Evolutionary conservation across 2,888 invertebrate species (phyloP), one percentile per base, ranked within the genome.

Genomic region (Conus canariensis): DNA sequence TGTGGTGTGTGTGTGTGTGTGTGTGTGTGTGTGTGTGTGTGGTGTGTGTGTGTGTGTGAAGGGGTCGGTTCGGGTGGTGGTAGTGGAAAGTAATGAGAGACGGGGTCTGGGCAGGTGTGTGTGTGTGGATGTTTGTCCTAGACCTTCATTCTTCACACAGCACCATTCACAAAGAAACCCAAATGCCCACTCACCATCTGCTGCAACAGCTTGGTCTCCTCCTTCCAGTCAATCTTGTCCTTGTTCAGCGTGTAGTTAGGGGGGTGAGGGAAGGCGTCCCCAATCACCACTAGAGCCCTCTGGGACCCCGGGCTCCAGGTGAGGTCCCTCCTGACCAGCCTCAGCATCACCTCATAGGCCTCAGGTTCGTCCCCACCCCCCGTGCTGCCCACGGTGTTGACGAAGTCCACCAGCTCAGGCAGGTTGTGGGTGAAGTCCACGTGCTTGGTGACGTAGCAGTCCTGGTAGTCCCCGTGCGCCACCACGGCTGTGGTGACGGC

Each of bases 391-490:
- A 92, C 93, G 12, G 93, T 93, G 45, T 92, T 93, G 56, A 92
- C 90, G 90, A 95, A 95, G 60, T 92, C 88, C 64, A 93, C 93
- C 87, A 95, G 92, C 58, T 92, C 85, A 12, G 82, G 90, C 1
- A 93, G 92, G 88, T 94, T 92, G 85, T 91, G 91, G 16, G 93
- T 93, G 87, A 95, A 94, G 89, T 95, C 94, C 4, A 93, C 89
- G 88, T 90, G 92, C 90, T 95, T 93, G 30, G 95, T 95, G 87
- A 95, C 93, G 92, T 95, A 95, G 22, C 91, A 91, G 92, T 95
- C 95, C 87, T 95, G 95, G 91, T 96, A 96, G 91, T 96, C 95
- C 96, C 96, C 45, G 87, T 96, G 96, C 3, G 96, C 96, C 45
- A 96, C 93, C 45, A 96, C 93, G 9, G 94, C 95, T 16, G 95